Base-by-base conservation (phyloP, 1,140 invertebrate genomes). In the Chelonus insularis region DNA sequence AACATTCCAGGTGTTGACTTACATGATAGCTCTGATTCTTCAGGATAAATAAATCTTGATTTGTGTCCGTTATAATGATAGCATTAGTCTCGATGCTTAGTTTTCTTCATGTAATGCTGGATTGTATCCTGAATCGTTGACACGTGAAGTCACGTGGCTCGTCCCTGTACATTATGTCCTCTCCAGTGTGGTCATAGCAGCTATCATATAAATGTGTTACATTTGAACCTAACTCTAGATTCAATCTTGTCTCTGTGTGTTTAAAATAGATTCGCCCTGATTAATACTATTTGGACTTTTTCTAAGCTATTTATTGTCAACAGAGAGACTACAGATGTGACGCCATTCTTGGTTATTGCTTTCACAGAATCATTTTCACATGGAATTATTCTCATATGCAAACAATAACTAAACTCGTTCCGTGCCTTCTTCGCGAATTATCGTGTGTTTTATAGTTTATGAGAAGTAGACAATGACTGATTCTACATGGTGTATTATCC, bases 381-480 rank as follows among this genome's bases (percentile, higher is more conserved):
- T 7, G 25, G 25, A 7, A 29, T 4, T 29, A 7, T 7, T 29
- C 25, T 3, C 7, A 29, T 29, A 29, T 4, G 25, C 25, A 29
- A 29, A 29, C 25, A 29, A 29, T 29, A 29, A 29, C 25, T 29
- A 29, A 29, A 29, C 25, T 29, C 25, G 25, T 29, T 29, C 25
- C 25, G 25, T 29, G 25, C 25, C 25, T 29, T 29, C 25, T 7
- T 29, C 9, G 23, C 6, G 39, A 59, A 45, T 36, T 59, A 59
- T 59, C 25, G 57, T 12, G 45, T 59, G 29, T 59, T 59, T 48
- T 59, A 48, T 59, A 14, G 41, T 8, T 14, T 11, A 14, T 14
- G n/a, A 9, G 43, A 20, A 16, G 47, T 34, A 48, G 29, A 59
- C 39, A 50, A 59, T 25, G 29, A 18, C 25, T 29, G 7, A 4